phyloP scores from a whole-genome alignment of 1,140 invertebrate genomes.

The Papilio polyxenes region DNA sequence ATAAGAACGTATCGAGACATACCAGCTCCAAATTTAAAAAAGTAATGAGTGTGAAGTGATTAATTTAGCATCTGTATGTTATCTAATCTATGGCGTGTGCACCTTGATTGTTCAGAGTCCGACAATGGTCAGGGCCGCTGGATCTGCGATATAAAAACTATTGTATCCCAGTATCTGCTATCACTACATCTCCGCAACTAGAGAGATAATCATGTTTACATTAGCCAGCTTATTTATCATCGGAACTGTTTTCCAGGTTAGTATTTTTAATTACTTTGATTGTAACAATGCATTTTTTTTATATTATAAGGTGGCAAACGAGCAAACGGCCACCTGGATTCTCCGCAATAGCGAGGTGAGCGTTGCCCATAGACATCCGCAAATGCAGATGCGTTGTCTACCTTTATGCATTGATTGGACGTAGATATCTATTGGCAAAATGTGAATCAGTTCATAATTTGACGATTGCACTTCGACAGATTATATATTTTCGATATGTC shows the following conservation, averaged over 20 bases:
- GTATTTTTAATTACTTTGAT: constrained; percentile 29
- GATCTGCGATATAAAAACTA: constrained; percentile 56
- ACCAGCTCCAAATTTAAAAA: neutral
- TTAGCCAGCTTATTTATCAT: constrained; percentile 43
- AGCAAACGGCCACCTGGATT: too few relatives aligned
- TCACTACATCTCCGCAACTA: constrained; percentile 45
- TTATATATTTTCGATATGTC: too few relatives aligned
- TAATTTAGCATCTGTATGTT: constrained; percentile 23
- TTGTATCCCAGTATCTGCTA: constrained; percentile 40
- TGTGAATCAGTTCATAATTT: neutral
- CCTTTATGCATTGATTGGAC: too few relatives aligned
- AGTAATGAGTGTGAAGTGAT: neutral
- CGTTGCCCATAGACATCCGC: too few relatives aligned
- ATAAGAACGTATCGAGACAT: neutral
- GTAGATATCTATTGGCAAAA: too few relatives aligned
- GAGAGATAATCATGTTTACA: constrained; percentile 49
- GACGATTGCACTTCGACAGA: too few relatives aligned
- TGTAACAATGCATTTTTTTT: neutral
- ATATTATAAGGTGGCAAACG: too few relatives aligned
- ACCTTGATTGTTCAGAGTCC: constrained; percentile 64
- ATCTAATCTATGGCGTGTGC: constrained; percentile 42
- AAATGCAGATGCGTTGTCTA: too few relatives aligned
- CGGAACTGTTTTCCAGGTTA: constrained; percentile 53
- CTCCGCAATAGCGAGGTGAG: too few relatives aligned
- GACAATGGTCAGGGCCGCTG: constrained; percentile 59